Percentiles rank a stretch among this genome's conserved stretches.
Conservation (phyloP, 2,888 invertebrate genomes). For the Tipula helvola region DNA sequence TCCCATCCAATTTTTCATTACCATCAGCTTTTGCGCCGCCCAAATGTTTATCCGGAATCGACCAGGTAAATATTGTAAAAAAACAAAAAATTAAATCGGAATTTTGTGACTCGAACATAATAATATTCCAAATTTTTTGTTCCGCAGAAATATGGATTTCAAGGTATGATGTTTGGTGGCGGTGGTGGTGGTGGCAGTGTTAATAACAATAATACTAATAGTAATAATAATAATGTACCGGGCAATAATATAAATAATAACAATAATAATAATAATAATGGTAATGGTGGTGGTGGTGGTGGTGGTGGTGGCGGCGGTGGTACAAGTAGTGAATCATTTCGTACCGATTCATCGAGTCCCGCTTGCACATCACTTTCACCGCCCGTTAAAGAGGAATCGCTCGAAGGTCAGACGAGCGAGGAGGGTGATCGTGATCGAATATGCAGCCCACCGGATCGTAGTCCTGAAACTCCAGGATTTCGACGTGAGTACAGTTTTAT, state of each 20-base stretch:
- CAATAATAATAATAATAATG: background rate
- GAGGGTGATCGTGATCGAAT: slow-evolving; percentile 41
- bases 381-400: slow-evolving; percentile 40
- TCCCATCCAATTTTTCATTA: slow-evolving; percentile 51
- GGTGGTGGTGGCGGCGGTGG: slow-evolving; percentile 19
- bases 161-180: slow-evolving; percentile 12
- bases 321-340: slow-evolving; percentile 34
- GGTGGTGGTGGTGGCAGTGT: background rate
- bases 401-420: slow-evolving; percentile 45
- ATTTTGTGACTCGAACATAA: background rate
- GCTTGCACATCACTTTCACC: slow-evolving; percentile 45
- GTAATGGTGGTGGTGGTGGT: slow-evolving; percentile 18
- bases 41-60: slow-evolving; percentile 43
- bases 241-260: background rate
- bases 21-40: slow-evolving; percentile 61
- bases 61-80: slow-evolving; percentile 28
- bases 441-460: slow-evolving; percentile 29
- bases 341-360: slow-evolving; percentile 47
- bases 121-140: background rate
- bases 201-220: background rate
- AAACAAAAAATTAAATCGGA: background rate
- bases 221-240: background rate
- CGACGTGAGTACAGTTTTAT: slow-evolving; percentile 39
- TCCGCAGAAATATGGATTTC: slow-evolving; percentile 7
- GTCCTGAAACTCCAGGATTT: slow-evolving; percentile 41